phyloP scores from a whole-genome alignment of 2,113 vertebrate species.

The Synodontis membranacea region DNA sequence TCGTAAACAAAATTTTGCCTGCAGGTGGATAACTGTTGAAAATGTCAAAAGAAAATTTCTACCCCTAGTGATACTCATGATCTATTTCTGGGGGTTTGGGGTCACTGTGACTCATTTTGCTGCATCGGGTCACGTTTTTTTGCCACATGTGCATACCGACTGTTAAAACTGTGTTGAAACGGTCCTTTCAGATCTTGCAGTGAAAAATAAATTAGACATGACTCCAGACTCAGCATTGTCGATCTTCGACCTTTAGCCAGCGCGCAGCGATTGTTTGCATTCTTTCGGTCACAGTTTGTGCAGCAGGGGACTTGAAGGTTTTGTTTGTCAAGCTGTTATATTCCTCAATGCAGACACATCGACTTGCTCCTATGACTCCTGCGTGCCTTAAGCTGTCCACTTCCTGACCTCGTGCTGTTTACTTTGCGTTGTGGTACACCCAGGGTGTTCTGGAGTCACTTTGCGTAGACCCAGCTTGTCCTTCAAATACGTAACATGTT shows the following conservation, averaged over 20 bases:
- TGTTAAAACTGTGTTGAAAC: neutral
- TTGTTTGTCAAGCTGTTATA: slow-evolving; percentile 53
- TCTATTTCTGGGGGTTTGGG: no score
- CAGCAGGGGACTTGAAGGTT: slow-evolving; percentile 52
- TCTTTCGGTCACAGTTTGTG: slow-evolving; percentile 64
- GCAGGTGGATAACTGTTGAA: no score
- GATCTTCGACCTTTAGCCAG: neutral
- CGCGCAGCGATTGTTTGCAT: slow-evolving; percentile 63
- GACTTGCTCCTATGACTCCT: slow-evolving; percentile 53
- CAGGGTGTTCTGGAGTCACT: slow-evolving; percentile 28
- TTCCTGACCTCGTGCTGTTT: slow-evolving; percentile 64
- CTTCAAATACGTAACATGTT: slow-evolving; percentile 50
- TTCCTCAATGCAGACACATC: slow-evolving; percentile 48
- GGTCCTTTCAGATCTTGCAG: no score
- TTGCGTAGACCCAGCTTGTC: slow-evolving; percentile 36
- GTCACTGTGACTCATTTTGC: no score
- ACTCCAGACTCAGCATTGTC: neutral
- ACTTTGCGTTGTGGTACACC: slow-evolving; percentile 58
- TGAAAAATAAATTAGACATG: neutral
- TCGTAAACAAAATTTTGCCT: no score
- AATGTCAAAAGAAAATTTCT: no score
- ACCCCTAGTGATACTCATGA: no score
- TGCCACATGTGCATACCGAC: neutral
- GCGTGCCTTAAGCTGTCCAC: slow-evolving; percentile 52
- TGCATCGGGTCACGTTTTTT: no score